These are phyloP conservation scores for Apamea crenata DNA, from an alignment of 2,888 invertebrate genomes.

Conservation along the genomic window DNA sequence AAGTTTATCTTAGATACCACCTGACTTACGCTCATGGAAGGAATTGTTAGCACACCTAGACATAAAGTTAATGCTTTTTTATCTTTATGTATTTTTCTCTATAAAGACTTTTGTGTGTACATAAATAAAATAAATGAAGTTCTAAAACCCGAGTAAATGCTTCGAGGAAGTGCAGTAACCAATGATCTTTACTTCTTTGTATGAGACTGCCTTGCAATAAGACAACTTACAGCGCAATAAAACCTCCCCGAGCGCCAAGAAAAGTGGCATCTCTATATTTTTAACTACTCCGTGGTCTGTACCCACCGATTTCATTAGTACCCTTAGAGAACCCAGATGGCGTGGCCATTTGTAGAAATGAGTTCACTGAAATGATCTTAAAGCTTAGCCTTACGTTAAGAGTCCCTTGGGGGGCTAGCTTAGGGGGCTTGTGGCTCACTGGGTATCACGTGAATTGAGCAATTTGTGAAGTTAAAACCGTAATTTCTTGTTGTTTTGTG, in stretches of 20 bases:
- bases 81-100: background rate
- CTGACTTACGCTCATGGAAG: too few relatives aligned
- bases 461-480: constrained; percentile 10
- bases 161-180: background rate
- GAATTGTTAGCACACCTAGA: too few relatives aligned
- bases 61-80: background rate
- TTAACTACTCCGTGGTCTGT: constrained; percentile 40
- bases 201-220: background rate
- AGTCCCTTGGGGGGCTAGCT: constrained; percentile 43
- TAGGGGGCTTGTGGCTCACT: constrained; percentile 19
- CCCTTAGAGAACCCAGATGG: constrained; percentile 54
- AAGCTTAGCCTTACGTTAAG: constrained; percentile 43
- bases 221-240: constrained; percentile 16
- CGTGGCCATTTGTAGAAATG: constrained; percentile 58
- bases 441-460: constrained; percentile 8
- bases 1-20: background rate
- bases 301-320: constrained; percentile 60
- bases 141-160: background rate
- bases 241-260: background rate
- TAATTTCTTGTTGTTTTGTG: constrained; percentile 3
- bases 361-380: constrained; percentile 53
- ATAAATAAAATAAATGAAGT: background rate
- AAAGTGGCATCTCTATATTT: constrained; percentile 21
- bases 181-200: background rate
- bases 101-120: background rate